phyloP scores from a whole-genome alignment of 2,888 invertebrate species.

The Trissonchulus latispiculum region DNA sequence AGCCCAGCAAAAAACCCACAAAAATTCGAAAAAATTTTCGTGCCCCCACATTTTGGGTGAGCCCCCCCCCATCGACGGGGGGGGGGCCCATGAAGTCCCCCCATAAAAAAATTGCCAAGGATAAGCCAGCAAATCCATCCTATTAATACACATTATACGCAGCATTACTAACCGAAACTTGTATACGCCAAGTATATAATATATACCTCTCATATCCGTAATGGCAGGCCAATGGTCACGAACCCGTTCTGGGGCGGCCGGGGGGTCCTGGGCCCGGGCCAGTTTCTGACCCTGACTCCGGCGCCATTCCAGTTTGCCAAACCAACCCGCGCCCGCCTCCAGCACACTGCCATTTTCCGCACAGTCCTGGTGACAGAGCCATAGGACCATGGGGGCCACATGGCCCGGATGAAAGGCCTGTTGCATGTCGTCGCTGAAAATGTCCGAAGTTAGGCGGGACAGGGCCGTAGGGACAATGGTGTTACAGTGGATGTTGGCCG shows the following conservation, averaged over 20 bases:
- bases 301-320: slow-evolving; percentile 51
- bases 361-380: slow-evolving; percentile 81
- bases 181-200: too few relatives aligned
- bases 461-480: slow-evolving; percentile 70
- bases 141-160: too few relatives aligned
- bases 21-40: too few relatives aligned
- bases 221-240: slow-evolving; percentile 69
- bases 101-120: too few relatives aligned
- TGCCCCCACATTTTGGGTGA: too few relatives aligned
- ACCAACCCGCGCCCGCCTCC: slow-evolving; percentile 52
- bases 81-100: too few relatives aligned
- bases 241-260: slow-evolving; percentile 62
- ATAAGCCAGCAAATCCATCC: too few relatives aligned
- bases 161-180: too few relatives aligned
- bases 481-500: slow-evolving; percentile 79
- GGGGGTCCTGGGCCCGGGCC: slow-evolving; percentile 50
- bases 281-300: slow-evolving; percentile 53
- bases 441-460: slow-evolving; percentile 39
- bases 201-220: slow-evolving; percentile 63
- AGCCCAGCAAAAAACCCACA: too few relatives aligned
- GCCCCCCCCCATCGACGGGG: too few relatives aligned
- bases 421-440: slow-evolving; percentile 36
- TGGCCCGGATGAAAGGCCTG: slow-evolving; percentile 55
- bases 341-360: slow-evolving; percentile 57
- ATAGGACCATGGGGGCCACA: slow-evolving; percentile 76